Percentiles rank a stretch among this genome's conserved stretches.
Conservation (phyloP, 2,888 invertebrate genomes). For the Teleiodes luculella region DNA sequence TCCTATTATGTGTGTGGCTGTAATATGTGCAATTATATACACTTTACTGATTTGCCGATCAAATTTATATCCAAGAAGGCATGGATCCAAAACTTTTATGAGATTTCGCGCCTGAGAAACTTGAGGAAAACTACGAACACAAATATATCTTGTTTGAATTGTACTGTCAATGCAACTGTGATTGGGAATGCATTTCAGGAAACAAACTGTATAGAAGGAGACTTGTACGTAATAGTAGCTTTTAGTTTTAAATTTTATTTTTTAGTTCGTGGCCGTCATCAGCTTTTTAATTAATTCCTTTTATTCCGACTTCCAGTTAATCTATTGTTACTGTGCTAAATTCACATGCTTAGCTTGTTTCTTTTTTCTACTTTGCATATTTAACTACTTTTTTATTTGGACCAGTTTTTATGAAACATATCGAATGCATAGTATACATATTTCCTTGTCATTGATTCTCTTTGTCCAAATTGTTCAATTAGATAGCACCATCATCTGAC, state of each 20-base stretch:
- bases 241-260: not conserved
- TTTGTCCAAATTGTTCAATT: too few relatives aligned
- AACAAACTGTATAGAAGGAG: constrained; percentile 54
- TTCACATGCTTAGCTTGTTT: too few relatives aligned
- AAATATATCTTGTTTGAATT: constrained; percentile 58
- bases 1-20: constrained; percentile 59
- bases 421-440: too few relatives aligned
- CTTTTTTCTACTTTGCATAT: too few relatives aligned
- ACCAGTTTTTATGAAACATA: too few relatives aligned
- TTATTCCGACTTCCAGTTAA: not conserved
- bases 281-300: too few relatives aligned
- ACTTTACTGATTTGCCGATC: constrained; percentile 58
- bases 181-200: constrained; percentile 34
- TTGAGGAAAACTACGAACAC: constrained; percentile 53
- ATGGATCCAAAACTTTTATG: constrained; percentile 58
- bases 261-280: too few relatives aligned
- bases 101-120: constrained; percentile 48
- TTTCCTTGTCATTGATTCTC: too few relatives aligned
- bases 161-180: constrained; percentile 46
- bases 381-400: too few relatives aligned
- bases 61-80: constrained; percentile 47
- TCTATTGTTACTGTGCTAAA: too few relatives aligned
- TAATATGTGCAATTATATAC: constrained; percentile 62
- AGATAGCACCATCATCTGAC: too few relatives aligned
- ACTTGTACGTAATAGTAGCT: constrained; percentile 43